Evolutionary conservation across 2,888 invertebrate species (phyloP).

Genomic region (Calameuta pallipes): DNA sequence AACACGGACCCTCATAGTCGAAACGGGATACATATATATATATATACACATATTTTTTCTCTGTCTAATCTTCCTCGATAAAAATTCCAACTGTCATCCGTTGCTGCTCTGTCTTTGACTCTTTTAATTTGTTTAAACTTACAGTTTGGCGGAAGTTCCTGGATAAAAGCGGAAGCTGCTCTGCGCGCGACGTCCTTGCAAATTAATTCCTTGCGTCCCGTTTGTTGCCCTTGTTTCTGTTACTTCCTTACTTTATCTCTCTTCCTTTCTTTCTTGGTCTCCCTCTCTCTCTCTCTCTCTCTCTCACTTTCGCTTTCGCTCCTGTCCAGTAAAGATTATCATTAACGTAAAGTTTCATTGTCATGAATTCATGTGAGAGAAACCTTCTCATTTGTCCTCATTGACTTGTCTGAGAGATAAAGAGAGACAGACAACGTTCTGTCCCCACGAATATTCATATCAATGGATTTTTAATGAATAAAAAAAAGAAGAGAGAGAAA

Average conservation of each 20-base stretch:
- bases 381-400: not conserved
- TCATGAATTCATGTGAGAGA: not conserved
- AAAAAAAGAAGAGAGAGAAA: not conserved
- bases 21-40: not conserved
- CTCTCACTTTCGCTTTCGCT: slow-evolving; percentile 14
- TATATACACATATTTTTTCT: not conserved
- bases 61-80: not conserved
- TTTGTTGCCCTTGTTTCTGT: not conserved
- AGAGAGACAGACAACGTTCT: not conserved
- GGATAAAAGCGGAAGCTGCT: slow-evolving; percentile 13
- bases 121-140: slow-evolving; percentile 66
- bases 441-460: not conserved
- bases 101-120: slow-evolving; percentile 44
- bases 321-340: not conserved
- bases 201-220: not conserved
- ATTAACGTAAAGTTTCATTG: not conserved
- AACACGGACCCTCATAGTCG: not conserved
- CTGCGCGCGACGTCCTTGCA: slow-evolving; percentile 52
- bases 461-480: not conserved
- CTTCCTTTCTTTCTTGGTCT: slow-evolving; percentile 18
- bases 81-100: not conserved
- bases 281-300: slow-evolving; percentile 9
- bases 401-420: not conserved
- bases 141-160: slow-evolving; percentile 63
- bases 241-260: not conserved